These are phyloP conservation scores for Delia radicum DNA, from an alignment of 1,140 invertebrate species.

Conservation along the genomic window DNA sequence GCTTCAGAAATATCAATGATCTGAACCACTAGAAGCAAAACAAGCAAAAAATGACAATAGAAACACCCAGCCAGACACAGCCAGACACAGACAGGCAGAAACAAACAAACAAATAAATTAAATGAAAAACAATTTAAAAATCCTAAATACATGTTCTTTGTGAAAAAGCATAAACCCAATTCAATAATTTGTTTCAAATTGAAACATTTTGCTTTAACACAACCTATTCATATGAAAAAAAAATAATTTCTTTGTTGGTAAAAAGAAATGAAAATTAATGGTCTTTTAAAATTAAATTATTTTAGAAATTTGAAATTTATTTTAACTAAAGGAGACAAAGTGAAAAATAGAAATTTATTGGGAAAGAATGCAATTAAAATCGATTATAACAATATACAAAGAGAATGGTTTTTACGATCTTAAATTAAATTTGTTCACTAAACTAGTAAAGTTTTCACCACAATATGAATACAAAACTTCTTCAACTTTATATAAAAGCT, in stretches of 20 bases:
- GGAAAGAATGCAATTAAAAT: too few species aligned
- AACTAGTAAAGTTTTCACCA: too few species aligned
- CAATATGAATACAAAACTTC: too few species aligned
- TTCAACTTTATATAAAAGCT: too few species aligned
- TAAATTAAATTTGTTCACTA: too few species aligned
- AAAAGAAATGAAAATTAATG: not conserved
- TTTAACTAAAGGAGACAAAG: too few species aligned
- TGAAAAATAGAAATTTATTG: too few species aligned
- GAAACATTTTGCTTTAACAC: not conserved
- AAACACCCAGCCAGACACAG: not conserved
- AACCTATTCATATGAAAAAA: not conserved
- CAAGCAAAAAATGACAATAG: not conserved
- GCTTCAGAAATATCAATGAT: not conserved
- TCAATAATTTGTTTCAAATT: not conserved
- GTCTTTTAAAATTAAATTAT: not conserved
- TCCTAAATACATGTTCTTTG: not conserved
- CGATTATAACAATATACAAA: too few species aligned
- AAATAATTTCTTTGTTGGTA: not conserved
- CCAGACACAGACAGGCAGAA: not conserved
- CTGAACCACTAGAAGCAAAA: not conserved
- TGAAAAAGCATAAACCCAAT: too few species aligned
- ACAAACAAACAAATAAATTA: not conserved
- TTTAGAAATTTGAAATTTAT: too few species aligned
- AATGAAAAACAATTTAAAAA: not conserved
- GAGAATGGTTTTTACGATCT: too few species aligned